Conservation (phyloP, 2,797 vertebrate genomes). For the Xiphophorus birchmanni region DNA sequence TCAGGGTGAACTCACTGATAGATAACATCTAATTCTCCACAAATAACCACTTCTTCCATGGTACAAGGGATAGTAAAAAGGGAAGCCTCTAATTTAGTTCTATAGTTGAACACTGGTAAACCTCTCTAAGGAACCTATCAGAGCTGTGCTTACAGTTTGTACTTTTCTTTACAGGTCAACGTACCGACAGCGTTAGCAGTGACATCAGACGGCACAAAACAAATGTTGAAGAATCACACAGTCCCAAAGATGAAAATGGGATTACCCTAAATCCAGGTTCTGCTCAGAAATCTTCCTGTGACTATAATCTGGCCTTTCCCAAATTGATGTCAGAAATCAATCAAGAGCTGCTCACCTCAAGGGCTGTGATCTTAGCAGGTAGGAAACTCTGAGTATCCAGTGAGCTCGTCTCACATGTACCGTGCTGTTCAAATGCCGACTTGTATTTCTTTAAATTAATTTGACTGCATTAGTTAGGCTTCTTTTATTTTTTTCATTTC, state of each 20-base stretch:
- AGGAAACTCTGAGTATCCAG: slow-evolving; percentile 25
- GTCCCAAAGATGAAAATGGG: slow-evolving; percentile 60
- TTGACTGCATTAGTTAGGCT: not conserved
- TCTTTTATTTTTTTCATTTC: not conserved
- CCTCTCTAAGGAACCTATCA: slow-evolving; percentile 7
- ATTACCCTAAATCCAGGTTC: slow-evolving; percentile 29
- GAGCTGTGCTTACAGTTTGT: slow-evolving; percentile 8
- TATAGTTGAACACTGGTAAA: slow-evolving; percentile 26
- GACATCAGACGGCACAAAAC: slow-evolving; percentile 63
- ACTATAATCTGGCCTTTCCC: slow-evolving; percentile 52
- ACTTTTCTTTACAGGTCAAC: slow-evolving; percentile 60
- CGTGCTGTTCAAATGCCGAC: not conserved
- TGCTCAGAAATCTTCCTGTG: slow-evolving; percentile 26
- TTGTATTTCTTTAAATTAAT: not conserved
- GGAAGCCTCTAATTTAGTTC: slow-evolving; percentile 28
- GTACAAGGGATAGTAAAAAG: slow-evolving; percentile 40
- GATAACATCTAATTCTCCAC: slow-evolving; percentile 30
- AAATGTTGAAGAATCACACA: slow-evolving; percentile 49
- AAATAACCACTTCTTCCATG: slow-evolving; percentile 38
- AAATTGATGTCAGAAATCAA: slow-evolving; percentile 77
- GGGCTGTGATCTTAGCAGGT: slow-evolving; percentile 83
- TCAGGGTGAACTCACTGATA: slow-evolving; percentile 58
- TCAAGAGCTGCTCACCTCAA: slow-evolving; percentile 82
- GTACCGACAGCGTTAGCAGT: slow-evolving; percentile 43
- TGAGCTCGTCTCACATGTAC: not conserved